Evolutionary conservation across 2,888 invertebrate genomes (phyloP).

Genomic region (Nysson spinosus): DNA sequence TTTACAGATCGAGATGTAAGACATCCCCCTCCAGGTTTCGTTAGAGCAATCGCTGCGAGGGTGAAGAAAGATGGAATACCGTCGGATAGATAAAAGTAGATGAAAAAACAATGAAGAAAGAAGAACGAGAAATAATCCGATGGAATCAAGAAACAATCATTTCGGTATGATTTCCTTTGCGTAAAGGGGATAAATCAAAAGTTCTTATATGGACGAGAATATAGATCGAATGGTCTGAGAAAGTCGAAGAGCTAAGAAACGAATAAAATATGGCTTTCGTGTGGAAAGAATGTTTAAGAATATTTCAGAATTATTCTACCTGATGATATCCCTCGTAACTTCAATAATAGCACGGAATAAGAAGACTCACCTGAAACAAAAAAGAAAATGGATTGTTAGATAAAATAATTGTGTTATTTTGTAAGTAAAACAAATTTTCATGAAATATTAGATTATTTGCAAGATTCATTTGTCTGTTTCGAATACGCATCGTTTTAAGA

Average conservation of each 20-base stretch:
- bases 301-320: background rate
- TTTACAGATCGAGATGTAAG: conserved; percentile 47
- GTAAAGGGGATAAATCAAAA: too few species aligned
- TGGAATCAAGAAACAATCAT: conserved; percentile 24
- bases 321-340: background rate
- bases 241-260: too few species aligned
- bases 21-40: conserved; percentile 58
- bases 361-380: conserved; percentile 39
- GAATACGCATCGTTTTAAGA: too few species aligned
- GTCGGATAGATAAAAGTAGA: background rate
- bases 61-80: conserved; percentile 30
- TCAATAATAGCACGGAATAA: background rate
- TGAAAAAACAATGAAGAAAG: background rate
- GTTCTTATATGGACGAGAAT: too few species aligned
- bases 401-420: too few species aligned
- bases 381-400: conserved; percentile 3
- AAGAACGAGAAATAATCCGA: conserved; percentile 3
- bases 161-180: too few species aligned
- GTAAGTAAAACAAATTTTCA: too few species aligned
- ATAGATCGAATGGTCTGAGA: too few species aligned
- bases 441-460: too few species aligned
- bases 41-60: conserved; percentile 60
- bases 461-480: too few species aligned
- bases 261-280: too few species aligned
- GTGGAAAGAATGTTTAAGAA: background rate